Evolutionary conservation across 2,113 vertebrate genomes (phyloP), one percentile per base, ranked within the genome.

Genomic region (Vireo altiloquus): DNA sequence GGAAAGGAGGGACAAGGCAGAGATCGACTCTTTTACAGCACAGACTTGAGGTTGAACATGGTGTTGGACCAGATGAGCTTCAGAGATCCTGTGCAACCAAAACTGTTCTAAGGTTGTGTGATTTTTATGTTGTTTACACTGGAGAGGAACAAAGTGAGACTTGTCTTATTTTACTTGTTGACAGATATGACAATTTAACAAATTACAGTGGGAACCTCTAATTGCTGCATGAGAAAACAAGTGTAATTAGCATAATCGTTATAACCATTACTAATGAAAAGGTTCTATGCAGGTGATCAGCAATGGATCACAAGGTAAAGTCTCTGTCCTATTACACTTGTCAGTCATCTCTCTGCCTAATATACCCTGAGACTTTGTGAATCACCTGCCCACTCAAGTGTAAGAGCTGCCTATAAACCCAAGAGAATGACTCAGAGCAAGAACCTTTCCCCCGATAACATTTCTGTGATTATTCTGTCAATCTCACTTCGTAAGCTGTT

Each of bases 391-490:
- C 18, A 25, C 65, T 84, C 50, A 52, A 72, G 27, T 10, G 11
- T 60, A 9, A 81, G 20, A 65, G 15, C 44, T 68, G 49, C 37
- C 23, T 52, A 2, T 23, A 76, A 59, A 88, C 21, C 13, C 0
- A 1, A 56, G 21, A 16, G 46, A 46, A 52, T 57, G 46, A 71
- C 52, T 91, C 86, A 82, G 61, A 92, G 3, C 15, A 71, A 4
- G 19, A 63, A 5, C 17, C 20, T 42, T 11, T 30, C 33, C 40
- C 3, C 0, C 7, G 5, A 33, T 8, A 64, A 20, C 4, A n/a
- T 39, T 89, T 47, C 35, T 46, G 31, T 16, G 6, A 83, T 64
- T 31, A 72, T 56, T 72, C 30, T 90, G 25, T 37, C 49, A 46
- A 46, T 57, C 40, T 24, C 28, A 13, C 14, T 35, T 40, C 30